Evolutionary conservation across 92 coral and sea anemone genomes (phyloP), one percentile per base, ranked within the genome.

Genomic region (Porites cylindrica): DNA sequence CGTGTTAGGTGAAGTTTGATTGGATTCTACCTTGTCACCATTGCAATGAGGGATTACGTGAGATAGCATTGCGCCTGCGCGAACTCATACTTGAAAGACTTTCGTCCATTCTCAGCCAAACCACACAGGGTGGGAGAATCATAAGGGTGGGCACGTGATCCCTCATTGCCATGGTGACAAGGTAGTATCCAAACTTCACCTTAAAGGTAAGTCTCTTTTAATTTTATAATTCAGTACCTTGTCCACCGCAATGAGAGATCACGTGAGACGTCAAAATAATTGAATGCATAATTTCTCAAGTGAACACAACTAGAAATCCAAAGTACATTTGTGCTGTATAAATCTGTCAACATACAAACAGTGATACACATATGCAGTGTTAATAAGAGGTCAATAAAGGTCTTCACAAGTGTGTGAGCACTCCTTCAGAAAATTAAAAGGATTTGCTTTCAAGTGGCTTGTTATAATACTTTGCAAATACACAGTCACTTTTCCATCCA

Each of bases 381-480:
- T 51, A 29, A 74, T 74, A 51, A 74, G 62, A 47, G 60, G 13
- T 73, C 77, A 73, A 50, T 50, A 50, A 51, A 50, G 20, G 77
- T 72, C 11, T 51, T 47, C 8, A 51, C 20, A 18, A 72, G 6
- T 51, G 63, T 12, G 23, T 16, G 4, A 76, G 23, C 66, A 76
- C 80, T 52, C 80, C 51, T 21, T 59, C 51, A 24, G 80, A 23
- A 59, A 58, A 76, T 3, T 32, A 32, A 32, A 32, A 3, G 66
- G 51, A 56, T 76, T 76, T 76, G 51, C 80, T 23, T 56, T 23
- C 80, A 56, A 56, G 8, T 76, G 78, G 64, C 78, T 76, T 76
- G 78, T 76, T 82, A 75, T 82, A 88, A 58, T 76, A 88, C 51
- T 69, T 88, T 18, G 91, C 86, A 88, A 88, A 88, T 8, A 59